A percentile compares a stretch with the other conserved stretches of the same genome.
Conservation (phyloP, 23 tunicate species). For the Botrylloides violaceus region DNA sequence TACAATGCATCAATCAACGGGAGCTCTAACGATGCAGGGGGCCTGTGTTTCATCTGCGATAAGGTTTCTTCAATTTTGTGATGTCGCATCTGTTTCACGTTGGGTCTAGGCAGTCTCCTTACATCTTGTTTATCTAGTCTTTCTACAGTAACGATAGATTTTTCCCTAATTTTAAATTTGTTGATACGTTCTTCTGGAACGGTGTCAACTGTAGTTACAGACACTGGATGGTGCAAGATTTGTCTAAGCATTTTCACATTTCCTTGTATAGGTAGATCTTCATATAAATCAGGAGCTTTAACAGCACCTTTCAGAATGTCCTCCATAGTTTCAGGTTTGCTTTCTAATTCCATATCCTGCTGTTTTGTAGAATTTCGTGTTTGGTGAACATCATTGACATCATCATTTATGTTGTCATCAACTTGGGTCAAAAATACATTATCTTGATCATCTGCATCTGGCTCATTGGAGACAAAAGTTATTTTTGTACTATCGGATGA, state of each 20-base stretch:
- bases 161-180: background rate
- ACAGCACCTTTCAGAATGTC: conserved; percentile 48
- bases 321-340: conserved; percentile 9
- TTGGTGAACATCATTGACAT: no score
- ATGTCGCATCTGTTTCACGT: background rate
- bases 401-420: background rate
- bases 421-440: conserved; percentile 69
- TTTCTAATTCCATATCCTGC: background rate
- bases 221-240: conserved; percentile 46
- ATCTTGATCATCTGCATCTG: conserved; percentile 30
- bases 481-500: background rate
- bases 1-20: conserved; percentile 46
- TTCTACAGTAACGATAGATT: background rate
- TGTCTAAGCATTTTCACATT: conserved; percentile 53
- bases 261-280: conserved; percentile 59
- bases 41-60: conserved; percentile 32
- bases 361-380: background rate
- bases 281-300: conserved; percentile 37
- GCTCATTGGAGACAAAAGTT: background rate
- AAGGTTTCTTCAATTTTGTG: conserved; percentile 23
- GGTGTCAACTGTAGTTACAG: background rate
- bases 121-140: conserved; percentile 9
- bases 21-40: conserved; percentile 30
- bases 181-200: conserved; percentile 10
- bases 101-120: conserved; percentile 7